Base-by-base conservation (phyloP, 2,888 invertebrate genomes). In the Hemithea aestivaria region DNA sequence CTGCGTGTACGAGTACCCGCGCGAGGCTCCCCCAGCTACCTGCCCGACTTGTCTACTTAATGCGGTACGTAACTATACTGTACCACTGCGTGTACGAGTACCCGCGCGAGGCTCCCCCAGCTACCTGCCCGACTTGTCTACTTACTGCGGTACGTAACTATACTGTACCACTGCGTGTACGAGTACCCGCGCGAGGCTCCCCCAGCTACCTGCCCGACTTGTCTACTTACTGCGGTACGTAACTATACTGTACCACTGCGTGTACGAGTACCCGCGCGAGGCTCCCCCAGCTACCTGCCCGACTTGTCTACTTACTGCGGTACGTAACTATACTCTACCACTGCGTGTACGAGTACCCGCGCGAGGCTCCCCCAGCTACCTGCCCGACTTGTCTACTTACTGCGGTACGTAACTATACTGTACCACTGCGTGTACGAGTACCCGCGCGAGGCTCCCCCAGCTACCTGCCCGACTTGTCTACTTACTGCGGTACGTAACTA, bases 41-140 rank as follows among this genome's bases (percentile, higher is more conserved):
- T 77, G 55, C 85, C 85, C 0, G 89, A 89, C 67, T 73, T 87
- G 54, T 88, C 89, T 47, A 87, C 88, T n/a, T n/a, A n/a, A n/a
- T n/a, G n/a, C n/a, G n/a, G n/a, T n/a, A n/a, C n/a, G n/a, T n/a
- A n/a, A n/a, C n/a, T n/a, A n/a, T n/a, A n/a, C n/a, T n/a, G 70
- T 94, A 94, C 76, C 94, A 94, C 76, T 93, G 93, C 66, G 93
- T 94, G 44, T 95, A 94, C 74, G 94, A 94, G 75, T 94, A 95
- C 79, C 94, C 94, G 30, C 91, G 92, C 56, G 94, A 94, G 75
- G 89, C 88, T 74, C 77, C 61, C 73, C 73, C 49, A 66, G 74
- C 27, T 79, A 75, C 57, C 60, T 77, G 55, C 85, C 85, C 0
- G 89, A 89, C 67, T 73, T 87, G 54, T 88, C 89, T 47, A 87